A percentile compares a stretch with the other conserved stretches of the same genome.
Evolutionary conservation across 2,888 invertebrate species (phyloP).

Genomic region (Melinaea marsaeus): DNA sequence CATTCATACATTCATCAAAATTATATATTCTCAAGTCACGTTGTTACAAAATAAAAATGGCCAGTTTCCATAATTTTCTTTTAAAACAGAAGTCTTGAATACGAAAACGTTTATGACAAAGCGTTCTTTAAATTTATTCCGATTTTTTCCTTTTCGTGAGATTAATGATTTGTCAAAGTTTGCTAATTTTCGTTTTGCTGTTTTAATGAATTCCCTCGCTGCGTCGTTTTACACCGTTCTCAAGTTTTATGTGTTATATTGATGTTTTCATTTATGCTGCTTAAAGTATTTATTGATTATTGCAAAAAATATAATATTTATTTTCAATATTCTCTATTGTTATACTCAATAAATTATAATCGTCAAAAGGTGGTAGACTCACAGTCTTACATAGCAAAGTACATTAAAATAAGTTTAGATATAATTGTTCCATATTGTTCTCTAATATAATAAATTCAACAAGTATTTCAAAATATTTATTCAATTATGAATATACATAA

Average conservation of each 20-base stretch:
- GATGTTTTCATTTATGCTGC: neutral
- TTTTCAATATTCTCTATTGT: too few relatives aligned
- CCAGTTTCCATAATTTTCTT: slow-evolving; percentile 5
- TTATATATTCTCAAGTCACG: slow-evolving; percentile 8
- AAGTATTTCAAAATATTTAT: too few relatives aligned
- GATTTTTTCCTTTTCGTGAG: slow-evolving; percentile 41
- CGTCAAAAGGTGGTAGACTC: too few relatives aligned
- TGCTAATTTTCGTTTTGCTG: slow-evolving; percentile 44
- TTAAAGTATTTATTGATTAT: neutral
- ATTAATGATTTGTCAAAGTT: slow-evolving; percentile 54
- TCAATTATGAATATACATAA: too few relatives aligned
- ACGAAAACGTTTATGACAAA: slow-evolving; percentile 18
- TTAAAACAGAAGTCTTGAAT: slow-evolving; percentile 6
- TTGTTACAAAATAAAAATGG: slow-evolving; percentile 10
- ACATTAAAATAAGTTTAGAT: too few relatives aligned
- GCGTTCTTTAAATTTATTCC: slow-evolving; percentile 17
- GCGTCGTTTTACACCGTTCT: slow-evolving; percentile 8
- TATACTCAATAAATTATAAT: too few relatives aligned
- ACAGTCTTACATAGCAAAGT: too few relatives aligned
- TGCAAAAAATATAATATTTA: too few relatives aligned
- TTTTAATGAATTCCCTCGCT: slow-evolving; percentile 43
- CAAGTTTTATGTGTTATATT: slow-evolving; percentile 10
- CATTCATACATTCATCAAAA: neutral
- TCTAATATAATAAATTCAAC: too few relatives aligned
- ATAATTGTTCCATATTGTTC: too few relatives aligned